Evolutionary conservation across 2,797 vertebrate species (phyloP), one percentile per base, ranked within the genome.

Genomic region (Trematomus bernacchii): DNA sequence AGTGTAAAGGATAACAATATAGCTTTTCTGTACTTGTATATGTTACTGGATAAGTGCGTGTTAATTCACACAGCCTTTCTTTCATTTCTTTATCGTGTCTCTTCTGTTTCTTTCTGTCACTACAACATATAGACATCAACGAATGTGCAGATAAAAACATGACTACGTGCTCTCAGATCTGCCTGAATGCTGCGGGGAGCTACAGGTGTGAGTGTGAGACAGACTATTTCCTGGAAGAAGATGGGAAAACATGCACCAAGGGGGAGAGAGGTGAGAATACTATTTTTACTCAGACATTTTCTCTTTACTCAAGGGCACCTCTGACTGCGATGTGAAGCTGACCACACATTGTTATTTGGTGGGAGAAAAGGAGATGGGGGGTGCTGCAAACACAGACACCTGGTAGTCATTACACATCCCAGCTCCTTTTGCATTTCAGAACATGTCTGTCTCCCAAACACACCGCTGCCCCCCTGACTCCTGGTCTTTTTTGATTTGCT

Each of bases 181-280:
- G 98, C 67, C 13, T 97, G 86, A 99, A 99, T 91, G 94, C 96
- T 0, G 19, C 90, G 46, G 98, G 98, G 89, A 98, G 97, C 94
- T 99, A 96, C 94, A 97, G 93, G 90, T 99, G 98, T 0, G 96
- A 96, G 74, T 99, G 98, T 80, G 95, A 95, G 0, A 96, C 94
- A 51, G 98, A 96, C 61, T 98, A 95, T 30, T 89, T 94, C 86
- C 95, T 94, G 78, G 97, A 97, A 83, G 96, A 96, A 6, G 96
- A 99, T 0, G 96, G 96, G 61, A 96, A 85, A 92, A 97, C 96
- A 0, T 99, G 98, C 93, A 96, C 94, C 85, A 96, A 94, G 85
- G 97, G 95, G 71, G 96, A 97, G 79, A 96, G 95, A 94, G 97
- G 98, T 96, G 94, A 91, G 83, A 71, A 11, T 10, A 40, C 18